Base-by-base conservation (phyloP, 2,888 invertebrate genomes). In the Lottia gigantea region DNA sequence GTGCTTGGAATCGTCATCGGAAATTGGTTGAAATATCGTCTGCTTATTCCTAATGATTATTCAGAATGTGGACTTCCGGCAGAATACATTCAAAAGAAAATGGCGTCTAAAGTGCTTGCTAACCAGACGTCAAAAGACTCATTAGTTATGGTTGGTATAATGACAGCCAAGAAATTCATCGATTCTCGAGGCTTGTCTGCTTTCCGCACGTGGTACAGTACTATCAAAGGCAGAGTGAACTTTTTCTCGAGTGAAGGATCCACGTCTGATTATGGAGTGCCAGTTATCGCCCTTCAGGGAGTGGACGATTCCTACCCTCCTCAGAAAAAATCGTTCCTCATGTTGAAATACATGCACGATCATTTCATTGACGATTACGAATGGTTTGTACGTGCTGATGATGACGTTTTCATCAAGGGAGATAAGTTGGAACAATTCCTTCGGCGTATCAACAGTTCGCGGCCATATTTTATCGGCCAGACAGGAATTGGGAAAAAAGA, bases 261-360 rank as follows among this genome's bases (percentile, higher is more conserved):
- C 11, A 65, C 85, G 0, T 91, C 92, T n/a, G 88, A 96, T 78
- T 96, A 97, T 0, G 90, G 97, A 68, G 92, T 98, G 66, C 91
- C 94, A 0, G 90, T 98, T 78, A 80, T 87, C 8, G 81, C 82
- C 46, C 92, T 92, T 70, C 93, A 93, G 62, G 83, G 84, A 40
- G 97, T 98, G n/a, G 97, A 98, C 88, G 98, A 98, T 89, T 93
- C 95, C 70, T 98, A 98, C 89, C 98, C 98, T 66, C 98, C 98
- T 0, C 98, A 98, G 89, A 97, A 97, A 90, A 98, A 99, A 89
- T 97, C 97, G 4, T 98, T 98, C 87, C 92, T 94, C 86, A 96
- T 98, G 95, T 81, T 91, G 49, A 90, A 91, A 80, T 95, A 97
- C 89, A 97, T 98, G 95, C 94, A 95, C 90, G 95, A 96, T 86